Conservation (phyloP, 2,888 invertebrate genomes). For the Nomada ruficornis region DNA sequence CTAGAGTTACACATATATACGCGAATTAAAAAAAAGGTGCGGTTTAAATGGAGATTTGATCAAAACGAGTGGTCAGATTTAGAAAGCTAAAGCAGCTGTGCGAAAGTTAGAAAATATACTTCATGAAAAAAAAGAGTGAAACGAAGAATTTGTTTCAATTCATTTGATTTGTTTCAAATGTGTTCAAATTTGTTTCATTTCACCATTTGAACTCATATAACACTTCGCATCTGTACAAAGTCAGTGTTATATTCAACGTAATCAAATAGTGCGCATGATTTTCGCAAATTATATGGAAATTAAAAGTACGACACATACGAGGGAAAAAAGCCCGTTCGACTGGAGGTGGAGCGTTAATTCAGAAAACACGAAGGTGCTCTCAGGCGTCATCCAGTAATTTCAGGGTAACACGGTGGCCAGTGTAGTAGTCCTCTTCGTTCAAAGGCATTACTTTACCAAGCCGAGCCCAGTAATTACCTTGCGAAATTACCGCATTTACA, state of each 20-base stretch:
- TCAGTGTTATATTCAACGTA: not conserved
- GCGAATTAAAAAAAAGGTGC: no score
- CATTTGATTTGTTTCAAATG: no score
- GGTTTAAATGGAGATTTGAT: no score
- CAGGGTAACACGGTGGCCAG: constrained; percentile 66
- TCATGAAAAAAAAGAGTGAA: no score
- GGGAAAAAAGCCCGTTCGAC: constrained; percentile 33
- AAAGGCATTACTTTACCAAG: constrained; percentile 74
- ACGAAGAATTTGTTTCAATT: no score
- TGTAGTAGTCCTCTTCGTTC: constrained; percentile 57
- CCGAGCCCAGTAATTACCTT: constrained; percentile 75
- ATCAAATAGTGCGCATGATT: not conserved
- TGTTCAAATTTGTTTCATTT: no score
- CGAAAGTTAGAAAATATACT: no score
- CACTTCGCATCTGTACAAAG: not conserved
- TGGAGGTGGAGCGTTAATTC: constrained; percentile 60
- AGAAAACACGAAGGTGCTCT: constrained; percentile 61
- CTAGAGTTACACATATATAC: no score
- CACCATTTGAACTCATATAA: no score
- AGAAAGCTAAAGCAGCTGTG: no score
- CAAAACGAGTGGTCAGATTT: no score
- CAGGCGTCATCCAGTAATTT: constrained; percentile 67
- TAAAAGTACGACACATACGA: not conserved
- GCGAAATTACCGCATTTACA: constrained; percentile 80
- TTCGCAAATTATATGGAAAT: not conserved